A percentile compares a stretch with the other conserved stretches of the same genome.
These are phyloP conservation scores for Busseola fusca DNA, from an alignment of 2,888 invertebrate genomes.

Conservation along the genomic window DNA sequence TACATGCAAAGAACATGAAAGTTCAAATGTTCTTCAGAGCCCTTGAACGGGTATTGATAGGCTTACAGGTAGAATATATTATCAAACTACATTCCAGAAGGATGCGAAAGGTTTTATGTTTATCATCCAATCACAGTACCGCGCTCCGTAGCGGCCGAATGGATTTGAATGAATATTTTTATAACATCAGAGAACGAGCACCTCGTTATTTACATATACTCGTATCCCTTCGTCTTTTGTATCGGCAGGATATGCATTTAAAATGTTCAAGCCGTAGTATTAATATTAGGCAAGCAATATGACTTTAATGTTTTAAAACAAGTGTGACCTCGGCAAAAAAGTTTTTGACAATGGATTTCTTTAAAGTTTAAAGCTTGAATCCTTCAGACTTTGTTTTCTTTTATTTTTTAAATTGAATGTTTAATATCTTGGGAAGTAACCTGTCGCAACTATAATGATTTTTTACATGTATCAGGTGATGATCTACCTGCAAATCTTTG, in stretches of 20 bases:
- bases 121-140: slow-evolving; percentile 24
- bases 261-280: not conserved
- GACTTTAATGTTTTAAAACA: no score
- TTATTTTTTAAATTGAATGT: no score
- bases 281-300: not conserved
- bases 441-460: no score
- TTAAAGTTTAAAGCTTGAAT: no score
- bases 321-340: no score
- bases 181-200: slow-evolving; percentile 6
- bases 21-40: not conserved
- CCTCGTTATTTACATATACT: not conserved
- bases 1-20: not conserved
- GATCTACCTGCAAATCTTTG: no score
- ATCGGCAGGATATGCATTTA: not conserved
- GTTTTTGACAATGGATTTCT: no score
- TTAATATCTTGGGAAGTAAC: no score
- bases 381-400: no score
- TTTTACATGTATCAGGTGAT: no score
- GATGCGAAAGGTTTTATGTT: slow-evolving; percentile 13
- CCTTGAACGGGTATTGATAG: slow-evolving; percentile 20
- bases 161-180: slow-evolving; percentile 4
- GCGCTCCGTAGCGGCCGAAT: not conserved
- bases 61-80: slow-evolving; percentile 18
- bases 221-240: not conserved
- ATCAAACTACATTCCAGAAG: not conserved